Evolutionary conservation across 2,797 vertebrate species (phyloP).

Genomic region (Myotis findleyi): DNA sequence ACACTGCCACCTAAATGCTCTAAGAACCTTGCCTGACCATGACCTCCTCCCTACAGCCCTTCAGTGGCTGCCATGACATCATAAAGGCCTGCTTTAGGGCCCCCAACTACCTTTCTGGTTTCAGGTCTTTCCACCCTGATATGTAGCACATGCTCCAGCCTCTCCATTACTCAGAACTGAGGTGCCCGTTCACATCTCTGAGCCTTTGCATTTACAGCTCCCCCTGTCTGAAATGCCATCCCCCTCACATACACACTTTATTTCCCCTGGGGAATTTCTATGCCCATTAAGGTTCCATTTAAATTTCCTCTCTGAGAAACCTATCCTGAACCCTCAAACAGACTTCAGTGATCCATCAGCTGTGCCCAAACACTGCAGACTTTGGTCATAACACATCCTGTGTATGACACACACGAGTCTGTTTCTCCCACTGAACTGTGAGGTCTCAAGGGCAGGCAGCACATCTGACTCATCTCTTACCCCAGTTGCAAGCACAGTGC

Average conservation of each 20-base stretch:
- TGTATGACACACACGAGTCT: background rate
- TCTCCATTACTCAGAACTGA: background rate
- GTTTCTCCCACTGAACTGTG: slow-evolving; percentile 63
- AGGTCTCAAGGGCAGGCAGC: slow-evolving; percentile 55
- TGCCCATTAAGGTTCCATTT: background rate
- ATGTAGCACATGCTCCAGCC: background rate
- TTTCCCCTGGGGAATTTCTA: slow-evolving; percentile 9
- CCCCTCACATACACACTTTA: background rate
- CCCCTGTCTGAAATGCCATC: background rate
- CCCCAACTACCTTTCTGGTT: background rate
- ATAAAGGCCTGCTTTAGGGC: background rate
- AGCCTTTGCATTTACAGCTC: background rate
- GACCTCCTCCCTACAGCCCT: background rate
- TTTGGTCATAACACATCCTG: slow-evolving; percentile 16
- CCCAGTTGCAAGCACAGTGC: slow-evolving; percentile 20
- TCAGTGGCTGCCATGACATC: background rate
- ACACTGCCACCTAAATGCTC: background rate
- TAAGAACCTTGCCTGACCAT: background rate
- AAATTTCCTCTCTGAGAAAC: background rate
- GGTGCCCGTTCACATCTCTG: background rate
- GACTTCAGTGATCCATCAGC: background rate
- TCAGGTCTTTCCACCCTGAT: background rate
- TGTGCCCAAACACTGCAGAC: background rate
- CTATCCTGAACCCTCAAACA: background rate
- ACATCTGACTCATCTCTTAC: slow-evolving; percentile 64